Base-by-base conservation (phyloP, 2,888 invertebrate genomes). In the Hecatera dysodea region DNA sequence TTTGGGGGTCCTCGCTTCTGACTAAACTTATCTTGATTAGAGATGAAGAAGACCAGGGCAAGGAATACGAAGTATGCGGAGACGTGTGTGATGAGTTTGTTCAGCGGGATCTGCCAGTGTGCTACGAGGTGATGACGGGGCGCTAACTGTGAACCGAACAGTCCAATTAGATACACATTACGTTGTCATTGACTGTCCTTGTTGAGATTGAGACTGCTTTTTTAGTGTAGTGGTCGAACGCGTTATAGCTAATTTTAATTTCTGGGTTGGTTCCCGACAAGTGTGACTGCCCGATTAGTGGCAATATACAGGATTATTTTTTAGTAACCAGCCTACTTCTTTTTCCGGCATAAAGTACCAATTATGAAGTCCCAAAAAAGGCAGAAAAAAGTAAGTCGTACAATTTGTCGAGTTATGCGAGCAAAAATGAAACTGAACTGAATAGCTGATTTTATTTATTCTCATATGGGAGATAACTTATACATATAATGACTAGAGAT, bases 31-130 rank as follows among this genome's bases (percentile, higher is more conserved):
- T 97, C 96, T 87, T 96, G 92, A 91, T 97, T 96, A 39, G 97
- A 97, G 85, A 97, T 96, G 60, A 96, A 84, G 88, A 97, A 97
- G 73, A 97, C 96, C 75, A 97, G 89, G 3, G 96, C 87, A 61
- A 98, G 95, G 92, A 98, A 98, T 74, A 97, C 92, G 67, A 97
- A 88, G 89, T 97, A 97, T 19, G 97, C 97, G 22, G 97, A 96
- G 9, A 97, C 95, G 86, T 97, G 97, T 64, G 97, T 97, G 83
- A 98, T 96, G 93, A 97, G 97, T 92, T 97, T 97, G 90, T 97
- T 97, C 78, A 97, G 95, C 39, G 98, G 98, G 84, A 97, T 95
- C 81, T 95, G 93, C 96, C 96, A 97, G 87, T 96, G 95, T 72
- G 92, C 94, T 24, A 96, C 95, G 65, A 93, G 87, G 17, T 89